These are phyloP conservation scores for Bergia puertoricense DNA, from an alignment of 92 coral and sea anemone species.

Conservation along the genomic window DNA sequence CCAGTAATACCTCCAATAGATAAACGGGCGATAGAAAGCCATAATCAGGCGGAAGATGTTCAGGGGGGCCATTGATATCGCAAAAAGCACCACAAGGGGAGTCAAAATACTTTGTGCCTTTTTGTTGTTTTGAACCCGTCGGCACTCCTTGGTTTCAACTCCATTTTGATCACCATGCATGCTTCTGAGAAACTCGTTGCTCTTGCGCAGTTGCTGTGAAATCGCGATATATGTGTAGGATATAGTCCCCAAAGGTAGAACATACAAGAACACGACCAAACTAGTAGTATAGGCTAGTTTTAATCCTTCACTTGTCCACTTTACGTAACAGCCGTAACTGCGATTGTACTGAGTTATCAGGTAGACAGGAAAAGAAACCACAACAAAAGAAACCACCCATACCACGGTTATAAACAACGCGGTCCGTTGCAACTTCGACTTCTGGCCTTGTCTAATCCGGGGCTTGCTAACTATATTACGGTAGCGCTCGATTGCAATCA, in stretches of 20 bases:
- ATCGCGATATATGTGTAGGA: conserved; percentile 72
- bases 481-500: conserved; percentile 79
- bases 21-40: conserved; percentile 26
- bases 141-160: conserved; percentile 39
- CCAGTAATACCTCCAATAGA: conserved; percentile 37
- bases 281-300: conserved; percentile 10
- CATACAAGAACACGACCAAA: conserved; percentile 61
- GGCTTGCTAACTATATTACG: conserved; percentile 59
- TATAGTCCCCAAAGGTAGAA: conserved; percentile 64
- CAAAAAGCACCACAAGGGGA: conserved; percentile 77
- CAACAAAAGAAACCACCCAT: conserved; percentile 69
- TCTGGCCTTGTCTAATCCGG: conserved; percentile 30
- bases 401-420: conserved; percentile 43
- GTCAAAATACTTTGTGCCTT: conserved; percentile 74
- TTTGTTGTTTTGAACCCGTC: conserved; percentile 62
- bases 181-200: conserved; percentile 60
- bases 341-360: background rate
- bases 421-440: conserved; percentile 36
- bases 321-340: background rate
- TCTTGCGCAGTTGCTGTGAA: conserved; percentile 54
- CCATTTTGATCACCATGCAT: conserved; percentile 51
- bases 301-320: background rate
- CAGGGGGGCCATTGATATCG: conserved; percentile 70
- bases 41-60: conserved; percentile 52
- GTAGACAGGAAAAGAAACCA: conserved; percentile 59